phyloP scores from a whole-genome alignment of 2,113 vertebrate species.

The Callipepla squamata region DNA sequence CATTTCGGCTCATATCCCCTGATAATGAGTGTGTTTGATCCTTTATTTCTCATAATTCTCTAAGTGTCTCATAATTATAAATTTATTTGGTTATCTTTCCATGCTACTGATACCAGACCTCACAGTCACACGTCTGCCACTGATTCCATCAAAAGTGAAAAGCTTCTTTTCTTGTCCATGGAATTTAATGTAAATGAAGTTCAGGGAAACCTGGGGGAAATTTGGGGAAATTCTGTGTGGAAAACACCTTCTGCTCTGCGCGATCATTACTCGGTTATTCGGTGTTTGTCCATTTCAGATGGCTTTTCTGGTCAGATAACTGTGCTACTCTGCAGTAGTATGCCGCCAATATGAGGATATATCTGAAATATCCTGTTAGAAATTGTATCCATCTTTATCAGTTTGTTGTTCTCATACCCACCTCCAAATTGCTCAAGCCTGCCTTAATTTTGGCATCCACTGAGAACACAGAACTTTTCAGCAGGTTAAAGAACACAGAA shows the following conservation, averaged over 20 bases:
- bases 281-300: neutral
- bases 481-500: neutral
- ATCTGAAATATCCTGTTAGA: neutral
- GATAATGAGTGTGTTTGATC: slow-evolving; percentile 65
- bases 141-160: neutral
- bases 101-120: neutral
- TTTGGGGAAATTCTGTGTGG: neutral
- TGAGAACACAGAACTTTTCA: neutral
- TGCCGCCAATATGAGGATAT: too few species aligned
- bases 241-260: rapidly evolving
- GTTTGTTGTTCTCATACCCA: too few species aligned
- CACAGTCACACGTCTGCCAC: neutral
- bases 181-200: neutral
- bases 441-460: neutral
- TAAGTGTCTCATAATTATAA: slow-evolving; percentile 51
- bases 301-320: neutral
- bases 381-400: neutral
- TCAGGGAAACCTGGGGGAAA: neutral
- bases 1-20: slow-evolving; percentile 21
- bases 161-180: neutral
- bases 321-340: neutral
- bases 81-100: slow-evolving; percentile 56
- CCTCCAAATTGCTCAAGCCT: neutral
- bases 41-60: slow-evolving; percentile 48
- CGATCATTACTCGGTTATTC: rapidly evolving